Evolutionary conservation across 2,888 invertebrate species (phyloP).

Genomic region (Pardosa pseudoannulata): DNA sequence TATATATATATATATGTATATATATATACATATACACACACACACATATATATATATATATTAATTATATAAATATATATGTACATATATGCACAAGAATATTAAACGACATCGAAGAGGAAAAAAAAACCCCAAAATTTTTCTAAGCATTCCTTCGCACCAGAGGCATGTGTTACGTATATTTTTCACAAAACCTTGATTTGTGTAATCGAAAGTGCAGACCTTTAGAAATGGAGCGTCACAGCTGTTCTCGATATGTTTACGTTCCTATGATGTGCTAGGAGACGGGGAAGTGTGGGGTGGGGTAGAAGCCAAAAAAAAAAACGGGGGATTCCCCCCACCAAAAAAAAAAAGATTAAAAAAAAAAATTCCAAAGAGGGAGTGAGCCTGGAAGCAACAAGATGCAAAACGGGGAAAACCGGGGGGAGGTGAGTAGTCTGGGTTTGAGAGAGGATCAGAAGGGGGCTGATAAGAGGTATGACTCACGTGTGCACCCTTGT

Average conservation of each 20-base stretch:
- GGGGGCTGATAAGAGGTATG: constrained; percentile 10
- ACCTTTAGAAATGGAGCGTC: not conserved
- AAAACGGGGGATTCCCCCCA: too few species aligned
- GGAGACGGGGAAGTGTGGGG: not conserved
- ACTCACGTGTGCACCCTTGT: constrained; percentile 5
- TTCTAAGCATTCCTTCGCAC: too few species aligned
- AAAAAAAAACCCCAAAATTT: too few species aligned
- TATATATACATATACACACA: too few species aligned
- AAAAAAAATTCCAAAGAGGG: not conserved
- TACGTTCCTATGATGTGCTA: not conserved
- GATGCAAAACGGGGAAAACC: not conserved
- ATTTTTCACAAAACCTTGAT: not conserved
- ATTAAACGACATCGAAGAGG: too few species aligned
- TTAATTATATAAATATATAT: too few species aligned
- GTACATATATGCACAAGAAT: too few species aligned
- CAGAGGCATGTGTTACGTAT: not conserved
- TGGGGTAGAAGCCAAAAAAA: too few species aligned
- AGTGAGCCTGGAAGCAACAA: not conserved
- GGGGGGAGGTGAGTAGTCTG: constrained; percentile 2
- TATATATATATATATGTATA: too few species aligned
- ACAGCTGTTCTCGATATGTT: constrained; percentile 26
- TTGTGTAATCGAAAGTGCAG: not conserved
- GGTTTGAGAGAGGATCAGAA: constrained; percentile 3
- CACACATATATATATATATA: too few species aligned
- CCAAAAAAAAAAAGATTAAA: not conserved